These are phyloP conservation scores for Cantharis lateralis DNA, from an alignment of 2,888 invertebrate species.

Conservation along the genomic window DNA sequence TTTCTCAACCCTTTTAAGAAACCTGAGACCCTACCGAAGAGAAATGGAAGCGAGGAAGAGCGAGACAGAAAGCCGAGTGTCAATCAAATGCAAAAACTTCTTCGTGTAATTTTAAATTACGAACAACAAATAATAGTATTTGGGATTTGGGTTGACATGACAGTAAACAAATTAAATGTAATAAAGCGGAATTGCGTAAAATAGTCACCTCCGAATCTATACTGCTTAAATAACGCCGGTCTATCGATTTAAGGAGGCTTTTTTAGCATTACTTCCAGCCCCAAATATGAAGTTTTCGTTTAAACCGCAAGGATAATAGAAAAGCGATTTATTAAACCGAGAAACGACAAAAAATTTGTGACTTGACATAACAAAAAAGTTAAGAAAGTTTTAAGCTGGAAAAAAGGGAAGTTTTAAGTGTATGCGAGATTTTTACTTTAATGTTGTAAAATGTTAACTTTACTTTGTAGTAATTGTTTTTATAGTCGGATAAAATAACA, in stretches of 20 bases:
- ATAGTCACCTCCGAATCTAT: background rate
- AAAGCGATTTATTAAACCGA: background rate
- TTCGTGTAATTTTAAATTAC: background rate
- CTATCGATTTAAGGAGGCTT: background rate
- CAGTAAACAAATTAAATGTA: background rate
- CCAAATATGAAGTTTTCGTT: background rate
- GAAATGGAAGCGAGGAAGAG: background rate
- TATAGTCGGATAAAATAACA: background rate
- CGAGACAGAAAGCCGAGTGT: background rate
- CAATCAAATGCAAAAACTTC: background rate
- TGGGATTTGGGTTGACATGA: background rate
- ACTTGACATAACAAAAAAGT: background rate
- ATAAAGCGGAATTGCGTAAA: background rate
- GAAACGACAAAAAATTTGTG: background rate
- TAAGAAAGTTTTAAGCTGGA: background rate
- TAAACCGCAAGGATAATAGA: background rate
- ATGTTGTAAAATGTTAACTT: background rate
- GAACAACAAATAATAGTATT: background rate
- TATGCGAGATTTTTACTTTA: background rate
- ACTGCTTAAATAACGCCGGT: background rate
- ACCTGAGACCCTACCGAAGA: background rate
- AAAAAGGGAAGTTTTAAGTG: background rate
- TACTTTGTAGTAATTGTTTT: background rate
- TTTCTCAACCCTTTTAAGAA: background rate
- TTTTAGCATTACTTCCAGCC: background rate